Base-by-base conservation (phyloP, 2,797 vertebrate genomes). In the Xiphophorus birchmanni region DNA sequence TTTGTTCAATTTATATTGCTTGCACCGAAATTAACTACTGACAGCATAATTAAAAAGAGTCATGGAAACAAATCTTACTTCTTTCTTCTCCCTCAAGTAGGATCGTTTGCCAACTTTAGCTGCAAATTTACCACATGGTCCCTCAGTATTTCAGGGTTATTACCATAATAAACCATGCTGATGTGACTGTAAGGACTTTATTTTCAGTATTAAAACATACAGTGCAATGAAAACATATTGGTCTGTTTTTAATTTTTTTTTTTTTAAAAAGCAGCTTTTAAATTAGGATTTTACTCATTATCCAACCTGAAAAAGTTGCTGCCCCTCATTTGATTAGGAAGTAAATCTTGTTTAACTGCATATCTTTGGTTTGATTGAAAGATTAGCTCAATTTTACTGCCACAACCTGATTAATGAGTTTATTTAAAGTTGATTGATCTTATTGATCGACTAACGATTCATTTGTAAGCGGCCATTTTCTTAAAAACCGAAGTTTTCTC, bases 1-100 rank as follows among this genome's bases (percentile, higher is more conserved):
- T 58, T 10, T 77, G 10, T 60, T 76, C 75, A 42, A 75, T 75
- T 37, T 29, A 71, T 6, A 56, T 74, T 45, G 40, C 37, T 80
- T 54, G 11, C 13, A 48, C 44, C 18, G 32, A 40, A 56, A 67
- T 32, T 58, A 45, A 58, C 12, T 29, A 44, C 10, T n/a, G 60
- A 1, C 58, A 65, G 21, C 6, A 15, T 29, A 72, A 72, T 72
- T 72, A 72, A 72, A 72, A 72, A 45, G 69, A 72, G 69, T 45
- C 69, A 45, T 17, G 45, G 75, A 23, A 35, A 40, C 18, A 37
- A 26, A 26, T 26, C 40, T 37, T 7, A 21, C 29, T 77, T 67
- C 23, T 52, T 42, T 58, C 37, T 56, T n/a, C 32, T 18, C 45
- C 50, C 18, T 48, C 23, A 50, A 3, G 32, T 23, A 13, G 21